Evolutionary conservation across 1,140 invertebrate genomes (phyloP), one percentile per base, ranked within the genome.

Genomic region (Choristoneura fumiferana): DNA sequence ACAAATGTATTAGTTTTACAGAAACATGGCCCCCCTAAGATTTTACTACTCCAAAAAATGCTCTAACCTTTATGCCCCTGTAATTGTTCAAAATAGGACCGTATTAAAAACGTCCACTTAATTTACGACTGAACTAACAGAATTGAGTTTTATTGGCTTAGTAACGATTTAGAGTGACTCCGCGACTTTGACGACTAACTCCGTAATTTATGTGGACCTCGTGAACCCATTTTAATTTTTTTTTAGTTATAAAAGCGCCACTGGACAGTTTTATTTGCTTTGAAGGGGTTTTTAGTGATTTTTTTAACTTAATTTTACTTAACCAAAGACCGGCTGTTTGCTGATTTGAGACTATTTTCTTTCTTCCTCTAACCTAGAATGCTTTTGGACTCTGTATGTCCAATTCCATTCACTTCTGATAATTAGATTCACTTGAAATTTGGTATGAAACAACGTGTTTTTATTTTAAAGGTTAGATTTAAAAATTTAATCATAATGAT

Each of bases 11-110:
- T 38, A 0, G n/a, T 2, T 40, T 17, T 14, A 0, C 14, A 40
- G 13, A n/a, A 15, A 6, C 9, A 49, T 49, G 43, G 43, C 29
- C 18, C 9, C 43, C 43, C 43, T 29, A 29, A 2, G 2, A 49
- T 49, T 49, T 49, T 22, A 49, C 43, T 17, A 22, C 43, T 12
- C 14, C 18, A 18, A 49, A 49, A 49, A 49, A 22, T 22, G 17
- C 29, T 40, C 59, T 64, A 68, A 66, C 61, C 65, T 84, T 78
- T 70, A 78, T 73, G 67, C 61, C 66, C 52, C 62, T 55, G 81
- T 82, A 82, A 84, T 82, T 76, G 79, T 80, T 81, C 73, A 82
- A 78, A 84, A 81, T 81, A 69, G 73, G 73, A 56, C 56, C 62
- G 66, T 72, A 78, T 81, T 80, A 78, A 80, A 82, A 74, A 65